Percentiles rank a stretch among this genome's conserved stretches.
Conservation (phyloP, 2,797 vertebrate species). For the Ctenopoma multispine region DNA sequence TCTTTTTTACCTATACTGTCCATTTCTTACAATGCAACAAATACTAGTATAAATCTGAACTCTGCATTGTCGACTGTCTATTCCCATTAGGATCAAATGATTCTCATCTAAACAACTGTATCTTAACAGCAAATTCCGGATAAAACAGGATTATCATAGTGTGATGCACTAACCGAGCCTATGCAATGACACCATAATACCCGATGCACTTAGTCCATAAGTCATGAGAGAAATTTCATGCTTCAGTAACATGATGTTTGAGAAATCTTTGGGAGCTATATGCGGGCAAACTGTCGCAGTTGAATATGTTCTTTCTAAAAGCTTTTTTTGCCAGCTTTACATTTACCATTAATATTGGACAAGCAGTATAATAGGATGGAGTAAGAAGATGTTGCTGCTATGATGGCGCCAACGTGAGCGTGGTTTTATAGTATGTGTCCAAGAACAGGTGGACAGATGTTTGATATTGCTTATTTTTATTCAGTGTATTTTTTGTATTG, state of each 20-base stretch:
- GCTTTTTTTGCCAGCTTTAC: not conserved
- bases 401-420: not conserved
- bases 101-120: constrained; percentile 34
- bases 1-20: not conserved
- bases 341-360: not conserved
- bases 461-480: not conserved
- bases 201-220: not conserved
- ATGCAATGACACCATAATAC: constrained; percentile 16
- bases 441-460: not conserved
- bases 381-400: not conserved
- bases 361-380: not conserved
- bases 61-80: not conserved
- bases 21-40: not conserved
- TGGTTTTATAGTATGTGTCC: not conserved
- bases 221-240: not conserved
- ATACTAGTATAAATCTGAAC: not conserved
- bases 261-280: not conserved
- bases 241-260: not conserved
- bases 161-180: constrained; percentile 20
- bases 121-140: constrained; percentile 35
- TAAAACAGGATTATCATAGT: constrained; percentile 31
- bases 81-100: constrained; percentile 25
- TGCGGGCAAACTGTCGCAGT: not conserved
- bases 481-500: not conserved
- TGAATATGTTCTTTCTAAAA: not conserved